phyloP scores from a whole-genome alignment of 2,113 vertebrate species.

The Glaucomys volans region DNA sequence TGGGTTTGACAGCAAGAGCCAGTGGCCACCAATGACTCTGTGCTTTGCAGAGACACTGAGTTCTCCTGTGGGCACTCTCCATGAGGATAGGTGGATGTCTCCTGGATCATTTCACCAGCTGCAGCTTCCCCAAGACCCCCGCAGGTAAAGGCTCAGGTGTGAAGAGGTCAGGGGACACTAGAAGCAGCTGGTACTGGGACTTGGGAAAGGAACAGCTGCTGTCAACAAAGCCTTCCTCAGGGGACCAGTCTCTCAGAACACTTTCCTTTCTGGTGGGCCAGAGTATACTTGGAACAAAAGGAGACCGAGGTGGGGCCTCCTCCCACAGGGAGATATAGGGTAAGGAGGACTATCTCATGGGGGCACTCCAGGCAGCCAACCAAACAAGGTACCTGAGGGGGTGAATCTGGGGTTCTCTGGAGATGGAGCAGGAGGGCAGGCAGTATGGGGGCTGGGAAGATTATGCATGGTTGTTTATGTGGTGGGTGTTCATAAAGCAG shows the following conservation, averaged over 20 bases:
- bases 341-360: accelerated
- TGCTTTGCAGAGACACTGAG: not conserved
- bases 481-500: not conserved
- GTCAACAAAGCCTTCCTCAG: not conserved
- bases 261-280: not conserved
- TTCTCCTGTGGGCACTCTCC: accelerated
- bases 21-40: not conserved
- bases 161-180: not conserved
- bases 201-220: not conserved
- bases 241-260: not conserved
- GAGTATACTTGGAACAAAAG: not conserved
- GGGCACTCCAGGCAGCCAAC: not conserved
- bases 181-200: not conserved
- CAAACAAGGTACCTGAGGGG: not conserved
- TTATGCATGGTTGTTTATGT: not conserved
- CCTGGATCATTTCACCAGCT: not conserved
- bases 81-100: not conserved
- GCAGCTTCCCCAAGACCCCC: not conserved
- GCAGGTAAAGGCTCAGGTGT: accelerated
- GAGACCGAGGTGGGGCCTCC: not conserved
- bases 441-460: too few species aligned
- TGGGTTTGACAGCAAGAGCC: not conserved
- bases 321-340: not conserved
- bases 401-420: not conserved
- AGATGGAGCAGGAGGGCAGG: not conserved